Evolutionary conservation across 2,797 vertebrate species (phyloP), one percentile per base, ranked within the genome.

Genomic region (Enteromius unitaeniatus): DNA sequence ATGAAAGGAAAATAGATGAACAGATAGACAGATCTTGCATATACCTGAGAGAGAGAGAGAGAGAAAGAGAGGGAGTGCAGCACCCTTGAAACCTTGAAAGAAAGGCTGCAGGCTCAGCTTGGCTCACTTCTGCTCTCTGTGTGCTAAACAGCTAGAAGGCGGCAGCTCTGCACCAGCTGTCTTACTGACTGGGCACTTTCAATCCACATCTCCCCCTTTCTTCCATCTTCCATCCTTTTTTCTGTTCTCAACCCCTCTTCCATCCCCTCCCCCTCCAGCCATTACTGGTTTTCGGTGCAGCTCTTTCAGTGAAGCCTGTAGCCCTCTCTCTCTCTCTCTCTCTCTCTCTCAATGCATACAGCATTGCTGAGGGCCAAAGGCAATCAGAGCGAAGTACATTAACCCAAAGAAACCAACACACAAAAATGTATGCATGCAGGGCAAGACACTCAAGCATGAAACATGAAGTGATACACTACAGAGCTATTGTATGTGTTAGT

Each of bases 131-230:
- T 65, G 47, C 83, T 81, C 65, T 86, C 79, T 79, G 28, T 86
- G 79, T 53, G 68, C 78, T 81, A 83, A 87, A 87, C 67, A 31
- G 51, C 77, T 74, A 60, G 67, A 87, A 84, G 86, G 85, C 85
- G 64, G 77, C 81, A 74, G 83, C 67, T 55, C 69, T 85, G 79
- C 85, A 86, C 70, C 67, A 80, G 67, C 67, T 65, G 42, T 69
- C 86, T 77, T 69, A 83, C 86, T 81, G 86, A 85, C 84, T 62
- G 79, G 70, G 84, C 85, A 87, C 68, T 88, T 87, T 86, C 68
- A 79, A 62, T 86, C 51, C 82, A 81, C 75, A 75, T 72, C 87
- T 45, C 68, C 82, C 58, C 40, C 45, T 60, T 84, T 72, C n/a
- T n/a, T n/a, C n/a, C 67, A 81, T 76, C 28, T 78, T 81, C 47